Base-by-base conservation (phyloP, 2,888 invertebrate genomes). In the Trichogramma dendrolimi region DNA sequence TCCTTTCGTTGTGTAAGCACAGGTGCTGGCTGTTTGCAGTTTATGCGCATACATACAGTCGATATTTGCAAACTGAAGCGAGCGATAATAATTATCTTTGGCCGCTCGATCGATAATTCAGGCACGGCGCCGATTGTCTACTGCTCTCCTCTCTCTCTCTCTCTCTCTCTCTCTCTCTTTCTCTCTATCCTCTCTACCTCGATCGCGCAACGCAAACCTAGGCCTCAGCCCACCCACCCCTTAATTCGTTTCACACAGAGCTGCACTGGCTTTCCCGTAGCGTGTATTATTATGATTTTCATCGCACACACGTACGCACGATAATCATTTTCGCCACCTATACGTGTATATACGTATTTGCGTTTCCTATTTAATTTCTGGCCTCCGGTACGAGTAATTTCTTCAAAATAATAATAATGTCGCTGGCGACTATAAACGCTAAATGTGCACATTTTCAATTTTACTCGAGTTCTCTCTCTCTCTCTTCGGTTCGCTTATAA, bases 61-160 rank as follows among this genome's bases (percentile, higher is more conserved):
- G 55, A 58, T 49, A 55, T 62, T 50, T 50, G 54, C 38, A 48
- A n/a, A 49, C 43, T n/a, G 39, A 8, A 39, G 47, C 41, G n/a
- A 1, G 38, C 47, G 53, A 56, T 56, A 57, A 64, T 64, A 61
- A 64, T 64, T 64, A 64, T 61, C 50, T 56, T 55, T 55, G 51
- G 42, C 39, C 5, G 42, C 38, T 11, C 60, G 27, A 60, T 63
- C 62, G 57, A 63, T 63, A 63, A 63, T 56, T 56, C 54, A 55
- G 38, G 51, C 49, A 4, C 6, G 43, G 43, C 27, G 42, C 44
- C 54, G 55, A 58, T 58, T 50, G 57, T 42, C 41, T 10, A 7
- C 10, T 7, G 39, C 10, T 46, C 27, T 44, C 49, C 42, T 46
- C 47, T 48, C 11, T n/a, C 52, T 56, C 51, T 7, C 14, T 46